Evolutionary conservation across 2,888 invertebrate species (phyloP), one percentile per base, ranked within the genome.

Genomic region (Hydropsyche betteni): DNA sequence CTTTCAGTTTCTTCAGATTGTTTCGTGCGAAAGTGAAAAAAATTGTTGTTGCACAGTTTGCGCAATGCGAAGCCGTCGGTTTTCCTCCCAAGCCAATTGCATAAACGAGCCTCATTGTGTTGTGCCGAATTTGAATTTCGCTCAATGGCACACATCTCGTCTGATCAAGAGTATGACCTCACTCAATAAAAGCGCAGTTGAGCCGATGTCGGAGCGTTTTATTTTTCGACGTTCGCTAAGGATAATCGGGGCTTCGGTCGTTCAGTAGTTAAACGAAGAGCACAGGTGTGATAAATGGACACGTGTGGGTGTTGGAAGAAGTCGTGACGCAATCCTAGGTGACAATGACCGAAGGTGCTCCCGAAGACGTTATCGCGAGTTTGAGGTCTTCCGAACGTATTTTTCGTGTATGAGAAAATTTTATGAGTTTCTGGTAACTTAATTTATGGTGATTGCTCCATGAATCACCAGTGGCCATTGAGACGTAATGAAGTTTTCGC

Each of bases 101-200:
- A 64, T 34, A 64, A 36, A 64, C 24, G 34, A 36, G 36, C 10
- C 36, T 36, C 36, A 64, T 36, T 36, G 36, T 64, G 34, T 24
- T 64, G 10, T 61, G 34, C 36, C 36, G n/a, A 64, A 61, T 64
- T 64, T 64, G 64, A 64, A 64, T 64, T 64, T 64, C 64, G 10
- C 34, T 58, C 16, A 58, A n/a, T 64, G 44, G 44, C 44, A 44
- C 44, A 8, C 44, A 64, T 10, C 64, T 34, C 6, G 34, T 36
- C 34, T 8, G 36, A 34, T 64, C 64, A 24, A n/a, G 6, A 44
- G 16, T 64, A n/a, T 64, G 64, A 64, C 64, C 64, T 64, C 64
- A 64, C 64, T 12, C 36, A 64, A 64, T 36, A 64, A 33, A 64
- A 33, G 12, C 64, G 10, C n/a, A 34, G 14, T 58, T 58, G 58